phyloP scores from a whole-genome alignment of 2,888 invertebrate species.

The Euclidia mi region DNA sequence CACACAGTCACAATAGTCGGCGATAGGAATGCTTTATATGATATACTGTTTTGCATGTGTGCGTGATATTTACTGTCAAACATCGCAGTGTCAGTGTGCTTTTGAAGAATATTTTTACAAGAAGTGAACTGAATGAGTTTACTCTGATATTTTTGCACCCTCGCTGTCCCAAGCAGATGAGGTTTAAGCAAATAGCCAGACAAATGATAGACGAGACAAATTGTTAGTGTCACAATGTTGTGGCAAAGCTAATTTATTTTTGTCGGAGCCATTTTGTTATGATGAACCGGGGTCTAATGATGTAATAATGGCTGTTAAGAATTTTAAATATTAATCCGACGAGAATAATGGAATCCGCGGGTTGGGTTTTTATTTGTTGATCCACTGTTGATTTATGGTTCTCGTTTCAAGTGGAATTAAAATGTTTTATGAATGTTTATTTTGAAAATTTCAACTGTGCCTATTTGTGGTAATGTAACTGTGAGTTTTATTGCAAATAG shows the following conservation, averaged over 20 bases:
- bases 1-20: constrained; percentile 3
- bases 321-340: constrained; percentile 31
- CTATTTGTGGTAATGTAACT: no score
- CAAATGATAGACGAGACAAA: constrained; percentile 80
- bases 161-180: constrained; percentile 74
- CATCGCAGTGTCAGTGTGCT: constrained; percentile 18
- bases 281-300: constrained; percentile 32
- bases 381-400: constrained; percentile 10
- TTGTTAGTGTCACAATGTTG: constrained; percentile 70
- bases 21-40: constrained; percentile 2
- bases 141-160: constrained; percentile 66
- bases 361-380: constrained; percentile 10
- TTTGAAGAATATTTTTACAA: constrained; percentile 37
- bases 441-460: not conserved
- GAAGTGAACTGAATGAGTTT: constrained; percentile 46
- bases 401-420: not conserved
- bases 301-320: constrained; percentile 27
- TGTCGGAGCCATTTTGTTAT: constrained; percentile 37
- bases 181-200: constrained; percentile 75
- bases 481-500: no score
- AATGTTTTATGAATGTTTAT: constrained; percentile 2
- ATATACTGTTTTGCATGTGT: constrained; percentile 14
- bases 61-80: constrained; percentile 17
- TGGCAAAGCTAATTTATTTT: constrained; percentile 61
- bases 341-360: constrained; percentile 12